Evolutionary conservation across 2,797 vertebrate species (phyloP), one percentile per base, ranked within the genome.

Genomic region (Mico argentatus): DNA sequence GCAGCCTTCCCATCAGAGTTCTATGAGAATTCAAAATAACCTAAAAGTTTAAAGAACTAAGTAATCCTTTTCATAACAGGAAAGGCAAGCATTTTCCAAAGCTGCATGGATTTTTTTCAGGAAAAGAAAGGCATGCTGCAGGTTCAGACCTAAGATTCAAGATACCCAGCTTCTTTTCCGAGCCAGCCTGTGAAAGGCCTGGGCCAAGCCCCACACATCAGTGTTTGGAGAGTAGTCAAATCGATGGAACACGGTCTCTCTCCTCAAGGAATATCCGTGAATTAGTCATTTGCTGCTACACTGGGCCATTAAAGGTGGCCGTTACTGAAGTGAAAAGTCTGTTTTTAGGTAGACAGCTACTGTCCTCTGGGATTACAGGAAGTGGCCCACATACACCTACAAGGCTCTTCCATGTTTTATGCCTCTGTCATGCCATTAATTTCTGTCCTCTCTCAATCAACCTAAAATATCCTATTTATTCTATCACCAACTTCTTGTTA

Each of bases 251-350:
- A 13, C 2, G 19, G 11, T 2, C 59, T 52, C 48, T 14, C 39
- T 70, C 96, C 87, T 85, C 17, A 30, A 85, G 4, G 70, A 5
- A 17, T 5, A 44, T 2, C 67, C 4, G 1, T 1, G 48, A 59
- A 20, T 19, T 48, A 22, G 46, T 2, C 12, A 41, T 36, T 24
- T 6, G 14, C 0, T 0, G 2, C n/a, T 39, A 26, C 5, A 1
- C n/a, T 0, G 39, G 12, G n/a, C 10, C 36, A 20, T 12, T 1
- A 5, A 30, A 14, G 20, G 20, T 4, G 30, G 5, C 48, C 75
- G 27, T 26, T 52, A 4, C 52, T 0, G 26, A 61, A 70, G 0
- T 26, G 52, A 15, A 10, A 79, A 52, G 44, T 10, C 7, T 0
- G 2, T 5, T 20, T 41, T 75, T 4, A 9, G 59, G 26, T 24